Base-by-base conservation (phyloP, 2,888 invertebrate genomes). In the Macropis europaea region DNA sequence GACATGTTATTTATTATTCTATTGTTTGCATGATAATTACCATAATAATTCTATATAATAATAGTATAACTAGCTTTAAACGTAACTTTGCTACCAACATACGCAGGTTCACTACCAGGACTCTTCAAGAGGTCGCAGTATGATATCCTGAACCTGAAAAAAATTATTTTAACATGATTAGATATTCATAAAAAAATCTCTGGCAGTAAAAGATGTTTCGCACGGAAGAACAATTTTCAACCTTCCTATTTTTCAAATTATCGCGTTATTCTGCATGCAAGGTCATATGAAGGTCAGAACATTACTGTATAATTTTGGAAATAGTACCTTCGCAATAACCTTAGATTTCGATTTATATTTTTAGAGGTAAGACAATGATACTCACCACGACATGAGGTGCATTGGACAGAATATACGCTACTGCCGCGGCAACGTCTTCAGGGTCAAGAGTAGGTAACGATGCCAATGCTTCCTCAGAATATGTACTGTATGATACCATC, bases 361-460 rank as follows among this genome's bases (percentile, higher is more conserved):
- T n/a, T n/a, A n/a, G n/a, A n/a, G n/a, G n/a, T n/a, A n/a, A n/a
- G n/a, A n/a, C n/a, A n/a, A n/a, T n/a, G 4, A 13, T 40, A 61
- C 50, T 86, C 84, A 93, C 92, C 89, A 92, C 92, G 11, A 93
- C 93, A 77, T 92, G 90, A 0, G 93, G 90, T 2, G 94, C 94
- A 0, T 93, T 93, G 3, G 93, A 91, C 11, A 95, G 86, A 0
- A 92, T 92, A 82, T 93, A 94, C 9, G 92, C 68, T 1, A 94
- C 92, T 1, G 94, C 92, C 69, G 93, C 91, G 0, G 94, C 93
- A 4, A 95, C 90, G 83, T 95, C 94, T 40, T 90, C 87, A 0
- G 94, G 85, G 48, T 91, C 88, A 3, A 94, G 90, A 54, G 89
- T 86, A 38, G 92, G 91, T 73, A 90, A 83, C 17, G 87, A 84